Percentiles rank a stretch among this genome's conserved stretches.
phyloP scores from a whole-genome alignment of 2,113 vertebrate species.

The Scolopax mira region DNA sequence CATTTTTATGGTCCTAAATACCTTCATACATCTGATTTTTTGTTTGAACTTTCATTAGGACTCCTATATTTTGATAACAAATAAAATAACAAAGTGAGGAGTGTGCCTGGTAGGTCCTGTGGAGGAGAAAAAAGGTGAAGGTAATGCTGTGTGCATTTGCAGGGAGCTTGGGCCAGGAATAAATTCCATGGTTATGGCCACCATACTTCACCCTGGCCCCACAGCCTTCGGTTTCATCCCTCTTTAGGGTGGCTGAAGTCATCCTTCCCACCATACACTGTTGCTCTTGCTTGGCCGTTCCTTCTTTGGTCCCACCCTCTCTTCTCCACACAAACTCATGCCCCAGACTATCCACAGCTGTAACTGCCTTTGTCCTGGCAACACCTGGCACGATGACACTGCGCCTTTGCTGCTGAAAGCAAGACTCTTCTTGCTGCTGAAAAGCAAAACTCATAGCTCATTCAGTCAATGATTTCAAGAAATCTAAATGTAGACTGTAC shows the following conservation, averaged over 20 bases:
- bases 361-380: not conserved
- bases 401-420: not conserved
- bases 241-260: not conserved
- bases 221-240: not conserved
- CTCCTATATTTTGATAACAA: not conserved
- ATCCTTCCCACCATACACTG: not conserved
- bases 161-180: not conserved
- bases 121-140: not conserved
- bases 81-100: not conserved
- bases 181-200: not conserved
- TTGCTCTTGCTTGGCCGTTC: not conserved
- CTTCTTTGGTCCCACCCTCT: not conserved
- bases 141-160: not conserved
- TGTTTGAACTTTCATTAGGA: not conserved
- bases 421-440: not conserved
- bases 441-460: not conserved
- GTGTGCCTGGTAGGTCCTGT: fast-evolving
- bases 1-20: not conserved
- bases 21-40: not conserved
- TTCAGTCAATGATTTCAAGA: not conserved
- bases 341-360: not conserved
- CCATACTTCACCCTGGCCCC: not conserved
- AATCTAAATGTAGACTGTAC: not conserved
- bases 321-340: fast-evolving
- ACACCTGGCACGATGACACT: not conserved